A percentile compares a stretch with the other conserved stretches of the same genome.
phyloP scores from a whole-genome alignment of 1,140 invertebrate species.

The Apis florea region DNA sequence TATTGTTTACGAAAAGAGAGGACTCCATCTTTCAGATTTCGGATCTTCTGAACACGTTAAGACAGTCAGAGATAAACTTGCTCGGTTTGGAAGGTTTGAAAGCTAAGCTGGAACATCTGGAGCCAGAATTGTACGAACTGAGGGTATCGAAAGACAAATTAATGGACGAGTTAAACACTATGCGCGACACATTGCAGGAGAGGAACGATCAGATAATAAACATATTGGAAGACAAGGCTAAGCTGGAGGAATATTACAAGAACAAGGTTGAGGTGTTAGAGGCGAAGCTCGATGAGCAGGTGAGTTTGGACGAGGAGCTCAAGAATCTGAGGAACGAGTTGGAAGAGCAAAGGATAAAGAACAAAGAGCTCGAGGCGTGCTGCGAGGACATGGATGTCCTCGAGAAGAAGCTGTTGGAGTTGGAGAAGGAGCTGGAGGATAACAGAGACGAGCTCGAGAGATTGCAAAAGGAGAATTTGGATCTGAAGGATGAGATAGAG shows the following conservation, averaged over 20 bases:
- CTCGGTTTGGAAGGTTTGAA: constrained; percentile 44
- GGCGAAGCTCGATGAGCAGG: constrained; percentile 53
- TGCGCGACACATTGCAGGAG: constrained; percentile 43
- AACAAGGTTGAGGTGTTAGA: constrained; percentile 47
- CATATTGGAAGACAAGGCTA: constrained; percentile 58
- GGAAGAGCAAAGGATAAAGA: background rate
- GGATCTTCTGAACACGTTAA: constrained; percentile 46
- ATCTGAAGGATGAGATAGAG: constrained; percentile 10
- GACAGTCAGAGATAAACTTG: constrained; percentile 49
- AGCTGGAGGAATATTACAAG: constrained; percentile 13
- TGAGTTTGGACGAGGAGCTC: constrained; percentile 45
- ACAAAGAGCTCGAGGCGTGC: constrained; percentile 39
- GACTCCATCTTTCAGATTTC: constrained; percentile 44
- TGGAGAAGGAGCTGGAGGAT: background rate
- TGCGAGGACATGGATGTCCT: constrained; percentile 12
- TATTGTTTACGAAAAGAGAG: background rate
- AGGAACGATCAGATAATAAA: constrained; percentile 66
- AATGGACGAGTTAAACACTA: constrained; percentile 56
- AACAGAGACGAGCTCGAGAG: constrained; percentile 3
- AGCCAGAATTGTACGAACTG: constrained; percentile 58
- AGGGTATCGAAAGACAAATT: constrained; percentile 56
- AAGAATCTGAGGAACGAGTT: constrained; percentile 37
- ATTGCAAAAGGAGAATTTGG: constrained; percentile 17
- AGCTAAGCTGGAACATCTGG: constrained; percentile 59
- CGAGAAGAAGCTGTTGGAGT: constrained; percentile 9